These are phyloP conservation scores for Mesochorus sp. DNA, from an alignment of 2,888 invertebrate genomes.

Conservation along the genomic window DNA sequence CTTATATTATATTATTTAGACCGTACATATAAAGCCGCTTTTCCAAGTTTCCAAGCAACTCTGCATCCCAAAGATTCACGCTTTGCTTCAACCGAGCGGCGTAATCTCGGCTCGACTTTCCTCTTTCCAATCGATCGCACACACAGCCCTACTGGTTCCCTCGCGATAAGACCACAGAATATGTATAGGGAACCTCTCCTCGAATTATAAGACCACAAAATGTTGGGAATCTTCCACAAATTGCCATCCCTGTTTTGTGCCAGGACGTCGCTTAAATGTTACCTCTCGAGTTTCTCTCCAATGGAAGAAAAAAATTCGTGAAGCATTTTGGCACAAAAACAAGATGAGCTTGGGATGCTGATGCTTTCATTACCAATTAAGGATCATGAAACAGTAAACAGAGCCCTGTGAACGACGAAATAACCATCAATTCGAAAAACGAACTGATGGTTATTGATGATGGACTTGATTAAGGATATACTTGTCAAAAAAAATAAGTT, in stretches of 20 bases:
- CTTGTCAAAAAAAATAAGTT: too few relatives aligned
- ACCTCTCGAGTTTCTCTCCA: neutral
- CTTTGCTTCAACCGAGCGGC: constrained; percentile 37
- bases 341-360: too few relatives aligned
- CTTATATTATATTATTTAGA: neutral
- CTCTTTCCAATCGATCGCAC: constrained; percentile 54
- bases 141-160: constrained; percentile 20
- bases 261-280: neutral
- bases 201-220: neutral
- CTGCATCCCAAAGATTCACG: constrained; percentile 35
- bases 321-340: too few relatives aligned
- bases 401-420: too few relatives aligned
- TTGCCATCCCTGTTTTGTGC: too few relatives aligned
- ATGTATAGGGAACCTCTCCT: neutral
- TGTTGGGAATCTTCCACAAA: too few relatives aligned
- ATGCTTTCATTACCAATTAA: too few relatives aligned
- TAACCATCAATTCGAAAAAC: too few relatives aligned
- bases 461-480: too few relatives aligned
- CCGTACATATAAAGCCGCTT: neutral
- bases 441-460: too few relatives aligned
- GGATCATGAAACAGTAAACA: too few relatives aligned
- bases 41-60: constrained; percentile 18
- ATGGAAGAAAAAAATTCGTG: too few relatives aligned
- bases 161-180: constrained; percentile 38
- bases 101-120: constrained; percentile 49